Base-by-base conservation (phyloP, 2,113 vertebrate genomes). In the Channa maculata region DNA sequence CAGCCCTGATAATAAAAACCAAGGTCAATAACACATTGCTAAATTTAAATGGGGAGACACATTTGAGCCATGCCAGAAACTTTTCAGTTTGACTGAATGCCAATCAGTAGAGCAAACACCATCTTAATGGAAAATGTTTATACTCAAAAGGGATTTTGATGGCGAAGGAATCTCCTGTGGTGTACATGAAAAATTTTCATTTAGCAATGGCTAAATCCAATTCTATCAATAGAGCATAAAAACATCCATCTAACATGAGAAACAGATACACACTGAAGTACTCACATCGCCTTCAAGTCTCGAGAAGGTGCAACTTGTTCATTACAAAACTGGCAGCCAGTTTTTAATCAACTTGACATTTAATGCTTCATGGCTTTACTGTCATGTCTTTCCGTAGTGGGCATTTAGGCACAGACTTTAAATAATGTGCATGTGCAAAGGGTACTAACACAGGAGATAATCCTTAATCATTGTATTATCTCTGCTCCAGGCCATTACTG, bases 301-400 rank as follows among this genome's bases (percentile, higher is more conserved):
- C 55, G 64, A 81, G 65, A 77, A 74, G 70, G 55, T 34, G 7
- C 54, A 65, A 75, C 73, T 52, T 34, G 2, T 41, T 79, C 74
- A 80, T 77, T 60, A 77, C 44, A 48, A 69, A 86, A 77, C 24
- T 64, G 34, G 59, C 53, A 48, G 80, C 54, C 24, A 24, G 82
- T 55, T 87, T 78, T 80, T 84, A 91, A 91, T 91, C 80, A 87
- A 88, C 71, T 81, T 90, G 83, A 86, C 84, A 87, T 87, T 86
- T 81, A 83, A 78, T 74, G 83, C 83, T 82, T 72, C 80, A 63
- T 33, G 69, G 79, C 79, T 86, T 87, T 79, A 64, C 57, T 48
- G 57, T 79, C 83, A 85, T 84, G 64, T 84, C 84, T 77, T 75
- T 78, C 86, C 79, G 76, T 77, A 83, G 82, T 0, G 71, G 57